These are phyloP conservation scores for Tupaia tana DNA, from an alignment of 2,113 vertebrate species.

Conservation along the genomic window DNA sequence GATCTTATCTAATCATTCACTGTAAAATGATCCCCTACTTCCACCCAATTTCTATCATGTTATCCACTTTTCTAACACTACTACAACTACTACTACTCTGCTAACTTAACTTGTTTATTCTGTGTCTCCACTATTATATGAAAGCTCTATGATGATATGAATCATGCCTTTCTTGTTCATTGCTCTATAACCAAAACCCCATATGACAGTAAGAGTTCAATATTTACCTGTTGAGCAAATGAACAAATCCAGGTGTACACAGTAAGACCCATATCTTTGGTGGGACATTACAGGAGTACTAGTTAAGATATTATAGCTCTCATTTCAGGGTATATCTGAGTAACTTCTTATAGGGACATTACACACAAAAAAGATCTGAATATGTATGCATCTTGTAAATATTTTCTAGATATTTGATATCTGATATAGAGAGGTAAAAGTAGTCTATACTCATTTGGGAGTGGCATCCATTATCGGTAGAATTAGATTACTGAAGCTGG, in stretches of 20 bases:
- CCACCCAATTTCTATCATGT: neutral
- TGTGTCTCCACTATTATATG: neutral
- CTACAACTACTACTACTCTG: neutral
- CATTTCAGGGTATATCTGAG: neutral
- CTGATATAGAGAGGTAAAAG: neutral
- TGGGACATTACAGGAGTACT: neutral
- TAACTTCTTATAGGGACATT: slow-evolving; percentile 19
- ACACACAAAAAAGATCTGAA: neutral
- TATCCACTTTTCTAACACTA: neutral
- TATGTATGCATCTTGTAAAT: neutral
- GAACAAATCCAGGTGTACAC: neutral
- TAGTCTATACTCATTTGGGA: slow-evolving; percentile 8
- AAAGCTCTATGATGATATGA: neutral
- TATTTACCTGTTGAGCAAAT: neutral
- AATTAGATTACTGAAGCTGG: neutral
- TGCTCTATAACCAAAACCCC: neutral
- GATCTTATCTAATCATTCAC: neutral
- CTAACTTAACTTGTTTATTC: neutral
- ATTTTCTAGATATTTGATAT: neutral
- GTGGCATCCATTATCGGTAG: neutral
- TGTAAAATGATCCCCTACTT: neutral
- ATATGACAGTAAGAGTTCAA: neutral
- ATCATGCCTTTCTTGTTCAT: neutral
- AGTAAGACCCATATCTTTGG: neutral
- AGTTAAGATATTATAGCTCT: neutral